A percentile compares a stretch with the other conserved stretches of the same genome.
Evolutionary conservation across 2,113 vertebrate genomes (phyloP).

Genomic region (Caretta caretta): DNA sequence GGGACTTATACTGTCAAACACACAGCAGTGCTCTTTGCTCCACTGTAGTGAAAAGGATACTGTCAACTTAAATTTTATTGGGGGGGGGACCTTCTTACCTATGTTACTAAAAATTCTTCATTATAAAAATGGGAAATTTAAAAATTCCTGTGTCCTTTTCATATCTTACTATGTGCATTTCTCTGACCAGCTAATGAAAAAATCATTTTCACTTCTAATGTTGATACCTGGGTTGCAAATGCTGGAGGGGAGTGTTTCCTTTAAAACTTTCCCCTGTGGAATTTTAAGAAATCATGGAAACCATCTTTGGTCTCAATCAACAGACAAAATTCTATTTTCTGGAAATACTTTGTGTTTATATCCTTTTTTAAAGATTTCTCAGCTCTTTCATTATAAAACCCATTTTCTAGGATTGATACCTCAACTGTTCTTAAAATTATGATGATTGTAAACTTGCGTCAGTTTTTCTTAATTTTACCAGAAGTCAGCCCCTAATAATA

Average conservation of each 20-base stretch:
- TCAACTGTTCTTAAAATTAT: neutral
- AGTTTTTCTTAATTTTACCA: neutral
- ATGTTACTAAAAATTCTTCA: neutral
- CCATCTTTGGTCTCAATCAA: neutral
- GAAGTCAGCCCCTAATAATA: neutral
- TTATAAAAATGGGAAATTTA: slow-evolving; percentile 39
- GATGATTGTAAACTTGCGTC: accelerated
- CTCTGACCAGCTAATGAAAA: neutral
- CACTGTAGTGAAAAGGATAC: slow-evolving; percentile 47
- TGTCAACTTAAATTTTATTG: slow-evolving; percentile 48
- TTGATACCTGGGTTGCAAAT: neutral
- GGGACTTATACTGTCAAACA: slow-evolving; percentile 4
- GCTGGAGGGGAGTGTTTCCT: accelerated
- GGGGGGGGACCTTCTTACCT: slow-evolving; percentile 6
- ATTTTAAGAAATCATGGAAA: neutral
- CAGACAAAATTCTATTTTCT: neutral
- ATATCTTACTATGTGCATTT: neutral
- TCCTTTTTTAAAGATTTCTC: neutral
- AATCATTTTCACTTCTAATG: neutral
- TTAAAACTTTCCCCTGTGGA: neutral
- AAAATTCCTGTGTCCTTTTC: neutral
- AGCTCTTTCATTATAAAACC: neutral
- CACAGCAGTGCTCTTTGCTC: slow-evolving; percentile 48
- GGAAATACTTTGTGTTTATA: neutral
- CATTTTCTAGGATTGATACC: neutral